Base-by-base conservation (phyloP, 2,797 vertebrate species). In the Sebastes melanostomus region DNA sequence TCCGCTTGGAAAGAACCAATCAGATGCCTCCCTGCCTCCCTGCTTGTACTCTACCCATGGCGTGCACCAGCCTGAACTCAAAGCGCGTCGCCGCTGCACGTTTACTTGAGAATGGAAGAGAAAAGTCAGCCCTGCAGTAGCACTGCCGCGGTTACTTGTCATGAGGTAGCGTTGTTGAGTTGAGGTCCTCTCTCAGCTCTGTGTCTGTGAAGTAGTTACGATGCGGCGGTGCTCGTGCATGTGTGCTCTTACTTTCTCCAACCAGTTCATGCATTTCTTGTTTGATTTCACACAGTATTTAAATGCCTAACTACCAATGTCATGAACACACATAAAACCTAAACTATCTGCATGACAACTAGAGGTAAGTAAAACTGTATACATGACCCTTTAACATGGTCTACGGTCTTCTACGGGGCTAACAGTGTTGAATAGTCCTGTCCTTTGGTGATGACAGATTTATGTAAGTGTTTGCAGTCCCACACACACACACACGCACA, bases 371-470 rank as follows among this genome's bases (percentile, higher is more conserved):
- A 13, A n/a, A 2, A 32, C 11, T 2, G 52, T 22, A 38, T 61
- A 46, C 52, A 8, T 54, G 59, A 59, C 59, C 32, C 66, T 81
- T 29, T 70, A 75, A 60, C 58, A 59, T 11, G 24, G 29, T 20
- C 5, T 6, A 38, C 25, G 4, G 30, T 27, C 38, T 55, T 77
- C 22, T 36, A 6, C 8, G 30, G 76, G 20, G 4, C 46, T 32
- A 27, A 27, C 34, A 16, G 55, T 66, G 56, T 30, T 18, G 7
- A 70, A 65, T 11, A 56, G 42, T 38, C 38, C 60, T 36, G 68
- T 56, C 66, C 77, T 67, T 18, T 25, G 58, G 54, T 61, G 79
- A 55, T 25, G 77, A 78, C 32, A 2, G 78, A 79, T 78, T 76
- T 50, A 68, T 77, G 50, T 32, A 38, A 78, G 63, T 20, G 67